These are phyloP conservation scores for Pachydiplax longipennis DNA, from an alignment of 2,888 invertebrate genomes.

Conservation along the genomic window DNA sequence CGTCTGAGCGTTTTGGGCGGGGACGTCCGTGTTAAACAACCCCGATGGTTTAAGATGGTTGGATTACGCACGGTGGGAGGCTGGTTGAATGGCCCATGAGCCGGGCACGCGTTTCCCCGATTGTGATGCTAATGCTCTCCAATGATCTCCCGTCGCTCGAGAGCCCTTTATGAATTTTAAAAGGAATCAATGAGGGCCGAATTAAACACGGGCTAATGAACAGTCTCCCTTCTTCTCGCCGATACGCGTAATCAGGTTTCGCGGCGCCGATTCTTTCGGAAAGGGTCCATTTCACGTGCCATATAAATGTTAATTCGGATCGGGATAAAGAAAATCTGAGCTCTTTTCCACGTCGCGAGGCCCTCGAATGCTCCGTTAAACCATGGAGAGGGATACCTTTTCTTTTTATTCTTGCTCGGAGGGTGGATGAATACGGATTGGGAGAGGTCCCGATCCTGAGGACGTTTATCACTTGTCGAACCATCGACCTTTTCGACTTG, in stretches of 20 bases:
- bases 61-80: not conserved
- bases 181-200: slow-evolving; percentile 17
- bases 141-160: not conserved
- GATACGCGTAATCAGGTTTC: not conserved
- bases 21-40: not conserved
- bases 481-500: not conserved
- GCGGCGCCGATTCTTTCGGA: not conserved
- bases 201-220: slow-evolving; percentile 31
- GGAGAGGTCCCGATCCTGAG: not conserved
- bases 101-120: slow-evolving; percentile 16
- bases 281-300: not conserved
- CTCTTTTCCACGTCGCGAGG: not conserved
- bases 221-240: not conserved
- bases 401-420: not conserved
- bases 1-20: not conserved
- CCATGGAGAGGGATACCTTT: not conserved
- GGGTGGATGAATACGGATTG: not conserved
- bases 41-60: not conserved
- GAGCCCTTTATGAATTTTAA: not conserved
- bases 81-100: not conserved
- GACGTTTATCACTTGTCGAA: not conserved
- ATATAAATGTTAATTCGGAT: not conserved
- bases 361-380: not conserved
- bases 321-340: not conserved
- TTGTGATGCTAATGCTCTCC: slow-evolving; percentile 25